A percentile compares a stretch with the other conserved stretches of the same genome.
These are phyloP conservation scores for Eurystomus gularis DNA, from an alignment of 2,113 vertebrate species.

Conservation along the genomic window DNA sequence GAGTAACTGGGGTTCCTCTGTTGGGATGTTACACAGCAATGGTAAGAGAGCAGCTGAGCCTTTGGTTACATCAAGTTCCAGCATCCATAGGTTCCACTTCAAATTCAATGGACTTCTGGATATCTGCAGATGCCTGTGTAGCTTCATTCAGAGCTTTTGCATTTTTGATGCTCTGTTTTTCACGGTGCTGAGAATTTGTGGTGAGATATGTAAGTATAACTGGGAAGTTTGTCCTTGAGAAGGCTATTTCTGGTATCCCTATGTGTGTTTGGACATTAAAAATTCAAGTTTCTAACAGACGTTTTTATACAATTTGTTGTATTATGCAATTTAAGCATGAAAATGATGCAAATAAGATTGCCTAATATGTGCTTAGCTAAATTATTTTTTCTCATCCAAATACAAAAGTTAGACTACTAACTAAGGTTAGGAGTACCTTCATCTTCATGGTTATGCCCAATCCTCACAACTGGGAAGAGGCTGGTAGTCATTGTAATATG, in stretches of 20 bases:
- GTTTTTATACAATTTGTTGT: background rate
- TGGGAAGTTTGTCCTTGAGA: background rate
- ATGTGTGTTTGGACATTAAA: background rate
- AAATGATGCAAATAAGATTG: background rate
- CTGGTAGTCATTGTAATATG: background rate
- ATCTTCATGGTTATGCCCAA: background rate
- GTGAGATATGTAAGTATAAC: background rate
- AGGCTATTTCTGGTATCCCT: background rate
- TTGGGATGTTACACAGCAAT: background rate
- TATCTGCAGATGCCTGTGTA: background rate
- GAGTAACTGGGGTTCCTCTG: background rate
- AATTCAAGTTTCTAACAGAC: background rate
- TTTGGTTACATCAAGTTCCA: background rate
- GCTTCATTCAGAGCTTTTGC: background rate
- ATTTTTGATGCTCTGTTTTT: background rate
- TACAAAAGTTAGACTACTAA: background rate
- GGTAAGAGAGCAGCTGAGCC: background rate
- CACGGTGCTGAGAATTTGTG: background rate
- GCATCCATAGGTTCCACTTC: background rate
- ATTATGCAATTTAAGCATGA: background rate
- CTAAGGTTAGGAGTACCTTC: background rate
- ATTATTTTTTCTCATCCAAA: background rate
- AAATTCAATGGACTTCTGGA: background rate
- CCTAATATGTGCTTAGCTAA: background rate
- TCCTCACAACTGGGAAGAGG: background rate